Evolutionary conservation across 2,113 vertebrate genomes (phyloP), one percentile per base, ranked within the genome.

Genomic region (Petroica traversi): DNA sequence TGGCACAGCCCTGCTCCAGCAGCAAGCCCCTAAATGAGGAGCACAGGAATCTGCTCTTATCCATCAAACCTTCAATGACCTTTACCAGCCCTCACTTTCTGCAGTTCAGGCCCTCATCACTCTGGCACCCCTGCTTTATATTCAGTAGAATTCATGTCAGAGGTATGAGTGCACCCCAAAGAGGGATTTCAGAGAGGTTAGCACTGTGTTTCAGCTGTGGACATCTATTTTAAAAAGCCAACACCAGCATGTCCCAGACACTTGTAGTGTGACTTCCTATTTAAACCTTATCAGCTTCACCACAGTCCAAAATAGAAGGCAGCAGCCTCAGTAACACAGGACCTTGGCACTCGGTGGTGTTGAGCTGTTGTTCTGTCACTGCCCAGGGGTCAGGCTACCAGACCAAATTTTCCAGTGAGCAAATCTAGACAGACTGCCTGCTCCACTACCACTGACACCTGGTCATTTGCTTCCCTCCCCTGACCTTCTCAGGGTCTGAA

Each of bases 261-360:
- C 71, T 96, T 85, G 20, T 22, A 38, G 31, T 8, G 49, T 82
- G 62, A 69, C 62, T 85, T 89, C 74, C 63, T 85, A 63, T 66
- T 96, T 89, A 85, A 89, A 62, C 58, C 63, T 96, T 96, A 97
- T 97, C 95, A 69, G 67, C 49, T 58, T 69, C 63, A 69, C 58
- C 71, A 90, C n/a, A 15, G 41, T 58, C 81, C 62, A 85, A 85
- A 96, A 96, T 76, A 96, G 95, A 81, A 69, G 74, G 23, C 54
- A 92, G 24, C 20, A 82, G 71, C 23, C 33, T 58, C 24, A 28
- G 17, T 66, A 46, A 25, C 67, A 40, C 0, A 0, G 63, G 68
- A 0, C 68, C 51, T 57, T 23, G 45, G 38, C 95, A 71, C 92
- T 76, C 40, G 0, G 1, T 15, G 67, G 87, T 95, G 94, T 92